These are phyloP conservation scores for Pyrrhia umbra DNA, from an alignment of 2,888 invertebrate genomes.

Conservation along the genomic window DNA sequence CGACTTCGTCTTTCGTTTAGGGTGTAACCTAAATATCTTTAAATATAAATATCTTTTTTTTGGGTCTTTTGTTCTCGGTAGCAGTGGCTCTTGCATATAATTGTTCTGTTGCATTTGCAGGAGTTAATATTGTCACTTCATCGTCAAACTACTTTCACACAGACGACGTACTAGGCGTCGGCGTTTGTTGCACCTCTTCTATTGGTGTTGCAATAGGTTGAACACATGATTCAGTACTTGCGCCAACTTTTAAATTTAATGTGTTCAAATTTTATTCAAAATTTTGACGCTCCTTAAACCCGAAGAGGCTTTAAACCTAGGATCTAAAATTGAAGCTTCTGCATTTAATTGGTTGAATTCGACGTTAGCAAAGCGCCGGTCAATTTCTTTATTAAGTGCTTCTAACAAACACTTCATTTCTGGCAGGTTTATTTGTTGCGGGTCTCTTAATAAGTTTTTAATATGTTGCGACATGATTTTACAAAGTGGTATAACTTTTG, in stretches of 20 bases:
- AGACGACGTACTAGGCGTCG: not conserved
- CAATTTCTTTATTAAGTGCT: conserved; percentile 12
- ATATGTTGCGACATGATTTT: conserved; percentile 1
- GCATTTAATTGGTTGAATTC: conserved; percentile 14
- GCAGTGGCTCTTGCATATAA: not conserved
- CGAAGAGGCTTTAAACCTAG: conserved; percentile 17
- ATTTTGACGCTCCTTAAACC: conserved; percentile 22
- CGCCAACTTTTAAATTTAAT: conserved; percentile 3
- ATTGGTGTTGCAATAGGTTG: not conserved
- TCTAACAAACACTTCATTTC: conserved; percentile 8
- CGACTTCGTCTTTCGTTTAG: conserved; percentile 1
- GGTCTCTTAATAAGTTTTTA: not conserved
- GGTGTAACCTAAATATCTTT: conserved; percentile 1
- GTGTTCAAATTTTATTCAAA: not conserved
- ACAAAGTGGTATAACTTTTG: conserved; percentile 27
- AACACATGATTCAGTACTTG: conserved; percentile 1
- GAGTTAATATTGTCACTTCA: not conserved
- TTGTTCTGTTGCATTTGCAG: not conserved
- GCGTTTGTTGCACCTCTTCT: not conserved
- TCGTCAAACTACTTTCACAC: conserved; percentile 2
- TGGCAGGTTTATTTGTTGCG: conserved; percentile 1
- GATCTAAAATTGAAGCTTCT: conserved; percentile 20
- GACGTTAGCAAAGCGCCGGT: conserved; percentile 11
- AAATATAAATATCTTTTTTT: not conserved
- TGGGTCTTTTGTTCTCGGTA: not conserved